Conservation (phyloP, 1,140 invertebrate species). For the Aphis gossypii region DNA sequence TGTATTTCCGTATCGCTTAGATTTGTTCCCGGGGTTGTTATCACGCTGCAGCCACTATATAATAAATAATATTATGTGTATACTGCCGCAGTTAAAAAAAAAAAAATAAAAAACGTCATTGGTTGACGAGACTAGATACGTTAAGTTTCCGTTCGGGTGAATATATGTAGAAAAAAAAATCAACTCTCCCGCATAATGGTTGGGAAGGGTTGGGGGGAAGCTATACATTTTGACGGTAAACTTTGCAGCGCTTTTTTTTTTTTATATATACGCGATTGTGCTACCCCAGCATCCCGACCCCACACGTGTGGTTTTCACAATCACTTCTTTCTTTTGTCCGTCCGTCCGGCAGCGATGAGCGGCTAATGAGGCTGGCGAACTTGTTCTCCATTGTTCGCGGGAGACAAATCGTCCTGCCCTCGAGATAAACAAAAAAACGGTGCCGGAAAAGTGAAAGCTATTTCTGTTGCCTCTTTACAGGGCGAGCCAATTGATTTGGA, state of each 20-base stretch:
- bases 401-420: not conserved
- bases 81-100: not conserved
- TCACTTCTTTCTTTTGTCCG: not conserved
- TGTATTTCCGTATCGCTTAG: constrained; percentile 13
- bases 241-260: not conserved
- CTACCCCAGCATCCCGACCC: no score
- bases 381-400: not conserved
- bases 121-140: not conserved
- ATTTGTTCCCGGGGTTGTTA: not conserved
- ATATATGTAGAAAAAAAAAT: not conserved
- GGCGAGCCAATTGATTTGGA: not conserved
- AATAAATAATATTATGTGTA: not conserved
- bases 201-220: no score
- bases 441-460: not conserved
- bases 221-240: not conserved
- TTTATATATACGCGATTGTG: not conserved
- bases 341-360: not conserved
- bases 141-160: not conserved
- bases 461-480: not conserved
- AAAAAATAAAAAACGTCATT: constrained; percentile 12
- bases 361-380: not conserved
- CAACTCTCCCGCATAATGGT: not conserved
- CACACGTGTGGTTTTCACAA: not conserved
- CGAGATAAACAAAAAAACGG: not conserved
- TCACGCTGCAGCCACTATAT: not conserved